Conservation (phyloP, 2,113 vertebrate genomes). For the Caranx melampygus region DNA sequence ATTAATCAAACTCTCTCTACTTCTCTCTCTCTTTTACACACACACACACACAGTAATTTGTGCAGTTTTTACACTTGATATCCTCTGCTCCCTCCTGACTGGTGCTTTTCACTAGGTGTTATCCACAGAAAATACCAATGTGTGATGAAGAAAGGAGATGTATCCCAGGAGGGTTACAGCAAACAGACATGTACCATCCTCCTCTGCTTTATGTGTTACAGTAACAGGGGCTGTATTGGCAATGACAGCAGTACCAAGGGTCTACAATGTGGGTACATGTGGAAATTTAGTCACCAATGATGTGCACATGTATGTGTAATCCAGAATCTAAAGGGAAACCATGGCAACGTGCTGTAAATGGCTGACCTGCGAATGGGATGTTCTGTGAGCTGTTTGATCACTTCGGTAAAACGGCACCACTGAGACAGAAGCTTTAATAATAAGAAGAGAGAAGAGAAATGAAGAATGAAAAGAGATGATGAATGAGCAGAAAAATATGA, state of each 20-base stretch:
- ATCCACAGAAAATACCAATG: not conserved
- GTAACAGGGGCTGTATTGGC: not conserved
- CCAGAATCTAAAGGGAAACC: conserved; percentile 19
- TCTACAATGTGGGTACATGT: not conserved
- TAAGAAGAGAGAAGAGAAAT: not conserved
- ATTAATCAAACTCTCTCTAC: no score
- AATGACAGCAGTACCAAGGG: not conserved
- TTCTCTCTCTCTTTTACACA: not conserved
- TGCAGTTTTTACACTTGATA: not conserved
- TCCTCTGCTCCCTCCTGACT: not conserved
- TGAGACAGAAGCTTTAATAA: conserved; percentile 28
- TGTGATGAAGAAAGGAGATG: not conserved
- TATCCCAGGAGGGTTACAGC: not conserved
- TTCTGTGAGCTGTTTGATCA: not conserved
- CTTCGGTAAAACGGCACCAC: conserved; percentile 8
- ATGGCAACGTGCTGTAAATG: conserved; percentile 30
- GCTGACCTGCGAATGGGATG: conserved; percentile 18
- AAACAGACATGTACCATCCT: not conserved
- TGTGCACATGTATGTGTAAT: not conserved
- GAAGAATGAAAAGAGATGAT: not conserved
- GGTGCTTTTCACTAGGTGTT: not conserved
- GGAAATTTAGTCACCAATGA: conserved; percentile 1
- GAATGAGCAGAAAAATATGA: not conserved
- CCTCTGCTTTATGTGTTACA: not conserved
- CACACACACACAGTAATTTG: not conserved